Conservation (phyloP, 2,888 invertebrate species). For the Metallyticus violacea region DNA sequence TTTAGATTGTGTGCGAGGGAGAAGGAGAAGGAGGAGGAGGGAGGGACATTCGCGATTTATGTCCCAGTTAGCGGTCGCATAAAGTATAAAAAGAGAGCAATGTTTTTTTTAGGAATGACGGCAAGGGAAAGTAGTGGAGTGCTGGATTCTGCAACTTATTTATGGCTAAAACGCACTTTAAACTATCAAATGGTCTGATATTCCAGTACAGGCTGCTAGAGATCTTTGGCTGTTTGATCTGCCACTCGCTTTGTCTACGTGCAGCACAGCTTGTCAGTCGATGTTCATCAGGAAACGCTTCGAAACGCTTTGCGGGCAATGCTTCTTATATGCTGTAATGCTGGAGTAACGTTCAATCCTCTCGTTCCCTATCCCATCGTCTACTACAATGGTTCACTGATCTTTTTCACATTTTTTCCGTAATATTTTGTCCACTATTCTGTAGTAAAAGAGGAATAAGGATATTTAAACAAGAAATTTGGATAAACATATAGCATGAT, state of each 20-base stretch:
- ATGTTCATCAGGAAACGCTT: neutral
- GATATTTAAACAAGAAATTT: no score
- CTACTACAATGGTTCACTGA: no score
- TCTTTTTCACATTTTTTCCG: no score
- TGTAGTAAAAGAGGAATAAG: no score
- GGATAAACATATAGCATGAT: no score
- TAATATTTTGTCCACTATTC: no score
- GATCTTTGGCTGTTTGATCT: neutral
- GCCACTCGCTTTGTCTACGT: neutral
- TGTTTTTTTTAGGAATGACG: neutral
- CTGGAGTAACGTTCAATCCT: no score
- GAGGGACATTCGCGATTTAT: neutral
- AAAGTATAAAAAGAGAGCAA: neutral
- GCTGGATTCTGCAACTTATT: neutral
- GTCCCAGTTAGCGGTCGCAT: conserved; percentile 1
- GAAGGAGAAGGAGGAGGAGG: neutral
- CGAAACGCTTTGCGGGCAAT: no score
- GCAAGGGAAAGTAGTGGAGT: neutral
- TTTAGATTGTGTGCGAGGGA: no score
- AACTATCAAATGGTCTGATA: neutral
- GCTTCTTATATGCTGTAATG: no score
- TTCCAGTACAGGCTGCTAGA: neutral
- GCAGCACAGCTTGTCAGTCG: neutral
- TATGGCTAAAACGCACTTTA: neutral
- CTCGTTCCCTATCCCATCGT: no score